These are phyloP conservation scores for Australoheros facetus DNA, from an alignment of 2,797 vertebrate species.

Conservation along the genomic window DNA sequence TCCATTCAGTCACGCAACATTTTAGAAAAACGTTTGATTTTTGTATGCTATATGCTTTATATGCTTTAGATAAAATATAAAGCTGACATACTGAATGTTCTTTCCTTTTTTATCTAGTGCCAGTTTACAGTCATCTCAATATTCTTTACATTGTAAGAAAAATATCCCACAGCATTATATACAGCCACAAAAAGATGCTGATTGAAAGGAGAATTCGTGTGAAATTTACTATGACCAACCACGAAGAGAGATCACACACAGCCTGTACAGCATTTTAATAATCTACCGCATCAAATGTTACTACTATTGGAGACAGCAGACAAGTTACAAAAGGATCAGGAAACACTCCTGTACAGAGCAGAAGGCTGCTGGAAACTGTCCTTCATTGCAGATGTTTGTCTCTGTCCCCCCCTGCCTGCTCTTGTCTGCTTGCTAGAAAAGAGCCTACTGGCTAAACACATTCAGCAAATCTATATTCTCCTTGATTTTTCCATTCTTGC, in stretches of 20 bases:
- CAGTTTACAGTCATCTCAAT: neutral
- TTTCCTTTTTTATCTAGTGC: neutral
- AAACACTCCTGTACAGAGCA: neutral
- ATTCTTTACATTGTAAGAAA: neutral
- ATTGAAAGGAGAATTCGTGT: neutral
- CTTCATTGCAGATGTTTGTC: neutral
- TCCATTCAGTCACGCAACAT: too few species aligned
- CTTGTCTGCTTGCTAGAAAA: neutral
- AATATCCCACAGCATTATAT: neutral
- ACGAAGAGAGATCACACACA: neutral
- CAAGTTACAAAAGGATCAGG: neutral
- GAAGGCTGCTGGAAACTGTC: neutral
- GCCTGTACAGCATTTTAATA: neutral
- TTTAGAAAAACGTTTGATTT: too few species aligned
- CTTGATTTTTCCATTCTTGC: neutral
- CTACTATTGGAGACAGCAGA: neutral
- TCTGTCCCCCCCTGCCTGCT: neutral
- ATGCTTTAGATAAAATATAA: too few species aligned
- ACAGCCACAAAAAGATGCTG: neutral
- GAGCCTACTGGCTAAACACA: neutral
- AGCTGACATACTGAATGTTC: too few species aligned
- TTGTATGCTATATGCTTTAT: too few species aligned
- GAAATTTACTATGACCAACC: neutral
- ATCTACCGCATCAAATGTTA: neutral
- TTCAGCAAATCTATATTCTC: slow-evolving; percentile 36